These are phyloP conservation scores for Bos indicus DNA, from an alignment of 2,113 vertebrate species.

Conservation along the genomic window DNA sequence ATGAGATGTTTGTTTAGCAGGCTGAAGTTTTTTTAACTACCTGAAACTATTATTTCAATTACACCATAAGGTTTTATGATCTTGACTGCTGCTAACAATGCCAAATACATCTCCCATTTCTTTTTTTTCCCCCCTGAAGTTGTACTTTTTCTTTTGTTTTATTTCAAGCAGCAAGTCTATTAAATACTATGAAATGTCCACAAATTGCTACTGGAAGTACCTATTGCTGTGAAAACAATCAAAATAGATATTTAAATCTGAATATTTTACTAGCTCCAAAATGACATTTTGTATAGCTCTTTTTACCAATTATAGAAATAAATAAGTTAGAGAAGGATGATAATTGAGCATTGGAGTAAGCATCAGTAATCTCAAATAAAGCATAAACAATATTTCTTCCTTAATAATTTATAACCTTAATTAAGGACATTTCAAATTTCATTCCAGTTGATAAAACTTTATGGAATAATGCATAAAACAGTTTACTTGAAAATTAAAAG, in stretches of 20 bases:
- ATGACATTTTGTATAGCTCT: not conserved
- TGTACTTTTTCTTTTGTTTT: not conserved
- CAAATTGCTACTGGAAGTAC: not conserved
- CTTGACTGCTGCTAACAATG: not conserved
- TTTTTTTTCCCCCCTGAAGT: not conserved
- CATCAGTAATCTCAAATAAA: constrained; percentile 14
- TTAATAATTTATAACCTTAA: not conserved
- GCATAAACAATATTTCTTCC: not conserved
- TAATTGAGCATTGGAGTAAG: not conserved
- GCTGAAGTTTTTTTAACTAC: not conserved
- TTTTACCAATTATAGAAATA: not conserved
- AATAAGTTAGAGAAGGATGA: constrained; percentile 3
- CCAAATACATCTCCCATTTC: not conserved
- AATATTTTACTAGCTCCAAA: not conserved
- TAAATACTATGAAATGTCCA: not conserved
- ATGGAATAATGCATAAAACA: not conserved
- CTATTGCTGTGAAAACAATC: not conserved
- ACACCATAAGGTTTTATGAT: constrained; percentile 28
- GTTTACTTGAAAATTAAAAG: not conserved
- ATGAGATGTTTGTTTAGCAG: constrained; percentile 27
- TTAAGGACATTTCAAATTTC: not conserved
- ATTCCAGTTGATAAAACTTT: not conserved
- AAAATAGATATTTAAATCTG: constrained; percentile 10
- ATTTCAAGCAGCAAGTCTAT: not conserved
- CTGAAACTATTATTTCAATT: constrained; percentile 27